A percentile compares a stretch with the other conserved stretches of the same genome.
These are phyloP conservation scores for Heliangelus exortis DNA, from an alignment of 2,797 vertebrate species.

Conservation along the genomic window DNA sequence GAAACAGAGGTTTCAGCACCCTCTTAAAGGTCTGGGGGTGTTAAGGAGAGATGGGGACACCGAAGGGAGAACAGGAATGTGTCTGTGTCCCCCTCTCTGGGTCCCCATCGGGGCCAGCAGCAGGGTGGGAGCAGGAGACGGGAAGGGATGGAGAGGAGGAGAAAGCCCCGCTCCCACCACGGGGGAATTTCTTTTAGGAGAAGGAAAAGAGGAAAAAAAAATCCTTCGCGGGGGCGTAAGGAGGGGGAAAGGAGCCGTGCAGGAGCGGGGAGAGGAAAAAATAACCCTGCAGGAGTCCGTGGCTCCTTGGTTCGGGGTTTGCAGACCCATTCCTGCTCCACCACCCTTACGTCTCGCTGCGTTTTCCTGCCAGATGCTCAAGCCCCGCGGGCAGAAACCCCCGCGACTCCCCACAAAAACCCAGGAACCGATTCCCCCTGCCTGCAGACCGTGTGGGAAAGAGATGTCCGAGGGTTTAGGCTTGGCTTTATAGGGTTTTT, in stretches of 20 bases:
- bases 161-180: neutral
- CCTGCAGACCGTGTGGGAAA: neutral
- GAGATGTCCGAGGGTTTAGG: neutral
- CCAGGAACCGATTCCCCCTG: too few relatives aligned
- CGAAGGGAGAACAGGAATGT: neutral
- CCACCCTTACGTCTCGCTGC: neutral
- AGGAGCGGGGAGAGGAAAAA: too few relatives aligned
- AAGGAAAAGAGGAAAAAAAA: neutral
- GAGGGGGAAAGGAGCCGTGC: neutral
- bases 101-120: neutral
- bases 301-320: neutral
- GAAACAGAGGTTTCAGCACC: neutral
- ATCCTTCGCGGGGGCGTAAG: neutral
- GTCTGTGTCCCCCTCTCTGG: fast-evolving
- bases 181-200: neutral
- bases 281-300: neutral
- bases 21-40: neutral
- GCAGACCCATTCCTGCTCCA: neutral
- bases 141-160: neutral
- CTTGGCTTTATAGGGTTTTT: too few relatives aligned
- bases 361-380: neutral
- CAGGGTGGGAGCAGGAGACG: neutral
- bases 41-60: neutral
- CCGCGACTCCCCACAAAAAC: neutral
- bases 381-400: neutral